Conservation (phyloP, 2,797 vertebrate genomes). For the Dendrocincla fuliginosa region DNA sequence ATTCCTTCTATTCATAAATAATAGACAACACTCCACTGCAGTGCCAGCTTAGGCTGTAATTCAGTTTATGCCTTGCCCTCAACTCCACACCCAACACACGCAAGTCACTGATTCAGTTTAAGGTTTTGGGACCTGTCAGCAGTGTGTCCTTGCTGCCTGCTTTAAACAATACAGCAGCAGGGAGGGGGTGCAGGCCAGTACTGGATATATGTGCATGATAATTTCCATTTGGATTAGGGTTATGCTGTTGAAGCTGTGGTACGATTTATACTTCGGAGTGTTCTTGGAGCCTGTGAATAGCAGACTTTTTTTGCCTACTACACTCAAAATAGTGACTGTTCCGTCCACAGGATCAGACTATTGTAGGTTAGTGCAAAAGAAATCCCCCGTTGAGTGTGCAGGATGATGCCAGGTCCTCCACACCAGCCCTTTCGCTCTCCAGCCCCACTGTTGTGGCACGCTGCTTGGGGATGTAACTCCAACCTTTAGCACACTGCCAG, state of each 20-base stretch:
- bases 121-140: background rate
- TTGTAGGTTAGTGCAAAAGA: background rate
- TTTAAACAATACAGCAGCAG: background rate
- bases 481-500: background rate
- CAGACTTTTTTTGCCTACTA: background rate
- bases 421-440: background rate
- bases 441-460: background rate
- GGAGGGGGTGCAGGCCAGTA: background rate
- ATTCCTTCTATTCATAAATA: conserved; percentile 11
- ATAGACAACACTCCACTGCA: background rate
- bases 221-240: background rate
- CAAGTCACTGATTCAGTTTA: background rate
- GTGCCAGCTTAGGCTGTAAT: background rate
- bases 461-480: background rate
- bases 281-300: background rate
- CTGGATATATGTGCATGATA: rapidly evolving
- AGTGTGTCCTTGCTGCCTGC: background rate
- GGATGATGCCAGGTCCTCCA: background rate
- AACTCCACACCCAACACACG: background rate
- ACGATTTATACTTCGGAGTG: rapidly evolving
- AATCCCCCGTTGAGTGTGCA: background rate
- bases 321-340: background rate
- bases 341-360: background rate
- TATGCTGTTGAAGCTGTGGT: background rate
- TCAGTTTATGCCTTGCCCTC: background rate